Conservation (phyloP, 2,797 vertebrate genomes). For the Crenuchus spilurus region DNA sequence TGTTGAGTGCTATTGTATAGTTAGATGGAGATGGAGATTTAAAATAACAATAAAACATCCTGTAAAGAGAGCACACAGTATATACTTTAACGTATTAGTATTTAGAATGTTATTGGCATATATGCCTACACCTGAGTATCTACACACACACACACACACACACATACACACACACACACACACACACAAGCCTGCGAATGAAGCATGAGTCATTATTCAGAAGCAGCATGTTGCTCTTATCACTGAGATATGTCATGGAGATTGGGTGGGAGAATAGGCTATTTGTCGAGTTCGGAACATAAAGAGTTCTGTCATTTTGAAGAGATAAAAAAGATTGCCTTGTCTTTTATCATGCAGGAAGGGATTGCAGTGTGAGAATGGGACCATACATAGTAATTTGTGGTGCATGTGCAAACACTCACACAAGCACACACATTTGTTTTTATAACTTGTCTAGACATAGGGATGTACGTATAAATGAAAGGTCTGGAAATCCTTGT, state of each 20-base stretch:
- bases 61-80: background rate
- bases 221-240: background rate
- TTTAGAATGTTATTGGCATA: no score
- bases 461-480: no score
- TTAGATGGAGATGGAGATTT: no score
- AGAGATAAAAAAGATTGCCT: background rate
- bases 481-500: no score
- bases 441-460: no score
- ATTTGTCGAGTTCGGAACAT: background rate
- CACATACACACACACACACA: background rate
- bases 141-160: background rate
- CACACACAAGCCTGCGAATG: background rate
- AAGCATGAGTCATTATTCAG: background rate
- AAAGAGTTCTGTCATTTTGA: background rate
- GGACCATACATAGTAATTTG: background rate
- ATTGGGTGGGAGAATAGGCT: background rate
- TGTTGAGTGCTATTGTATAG: no score
- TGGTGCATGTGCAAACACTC: background rate
- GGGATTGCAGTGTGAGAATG: background rate
- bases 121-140: no score
- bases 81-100: background rate
- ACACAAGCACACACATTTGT: no score
- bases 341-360: background rate
- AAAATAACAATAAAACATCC: no score
- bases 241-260: background rate